These are phyloP conservation scores for Gymnoscelis rufifasciata DNA, from an alignment of 2,888 invertebrate species.

Conservation along the genomic window DNA sequence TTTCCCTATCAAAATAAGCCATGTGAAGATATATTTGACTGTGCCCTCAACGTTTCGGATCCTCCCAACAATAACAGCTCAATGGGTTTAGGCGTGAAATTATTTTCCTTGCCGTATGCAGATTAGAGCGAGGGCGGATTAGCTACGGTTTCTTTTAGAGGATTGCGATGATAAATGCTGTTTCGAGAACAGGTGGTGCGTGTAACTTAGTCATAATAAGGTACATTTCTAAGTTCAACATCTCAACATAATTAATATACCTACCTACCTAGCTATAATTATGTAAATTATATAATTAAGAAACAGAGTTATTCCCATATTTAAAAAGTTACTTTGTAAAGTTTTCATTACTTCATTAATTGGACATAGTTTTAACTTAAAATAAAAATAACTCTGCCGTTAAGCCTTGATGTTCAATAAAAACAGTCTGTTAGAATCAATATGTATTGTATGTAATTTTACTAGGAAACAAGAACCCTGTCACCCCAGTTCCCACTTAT, in stretches of 20 bases:
- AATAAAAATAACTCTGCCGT: no score
- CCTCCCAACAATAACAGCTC: slow-evolving; percentile 44
- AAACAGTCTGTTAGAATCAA: no score
- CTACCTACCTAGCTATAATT: no score
- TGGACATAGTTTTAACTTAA: no score
- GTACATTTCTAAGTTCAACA: background rate
- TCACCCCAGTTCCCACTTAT: background rate
- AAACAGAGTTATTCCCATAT: no score
- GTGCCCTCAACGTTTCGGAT: slow-evolving; percentile 5
- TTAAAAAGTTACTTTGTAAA: no score
- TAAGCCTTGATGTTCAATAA: no score
- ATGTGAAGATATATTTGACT: background rate
- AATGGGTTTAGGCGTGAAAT: slow-evolving; percentile 72
- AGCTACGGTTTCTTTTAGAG: slow-evolving; percentile 77
- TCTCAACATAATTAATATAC: no score
- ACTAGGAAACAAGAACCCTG: background rate
- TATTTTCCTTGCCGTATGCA: slow-evolving; percentile 76
- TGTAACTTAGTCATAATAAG: slow-evolving; percentile 62
- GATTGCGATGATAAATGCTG: slow-evolving; percentile 75
- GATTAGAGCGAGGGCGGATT: slow-evolving; percentile 69
- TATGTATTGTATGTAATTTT: no score
- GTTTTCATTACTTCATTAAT: no score
- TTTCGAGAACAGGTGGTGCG: slow-evolving; percentile 68
- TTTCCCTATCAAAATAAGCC: background rate
- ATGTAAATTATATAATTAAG: no score